Base-by-base conservation (phyloP, 2,113 vertebrate species). In the Silurus asotus region DNA sequence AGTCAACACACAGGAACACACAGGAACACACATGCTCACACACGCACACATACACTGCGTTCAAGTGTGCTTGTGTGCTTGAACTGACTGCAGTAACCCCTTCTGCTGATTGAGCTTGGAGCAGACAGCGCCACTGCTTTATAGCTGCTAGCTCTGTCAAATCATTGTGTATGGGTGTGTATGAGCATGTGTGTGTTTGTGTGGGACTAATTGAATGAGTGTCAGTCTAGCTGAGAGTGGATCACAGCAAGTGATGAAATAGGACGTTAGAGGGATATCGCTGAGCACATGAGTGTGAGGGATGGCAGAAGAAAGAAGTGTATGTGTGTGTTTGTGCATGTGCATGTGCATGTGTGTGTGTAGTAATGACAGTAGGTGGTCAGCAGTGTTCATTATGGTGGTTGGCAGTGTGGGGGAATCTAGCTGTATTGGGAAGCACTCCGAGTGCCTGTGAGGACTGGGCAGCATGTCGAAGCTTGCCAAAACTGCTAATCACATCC, bases 181-280 rank as follows among this genome's bases (percentile, higher is more conserved):
- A 19, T 76, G 69, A 61, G 25, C 53, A 56, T 76, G 56, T 75
- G 20, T 77, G 70, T 79, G 72, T 53, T 23, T 65, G 55, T 64
- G 75, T 25, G 62, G 25, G 23, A 49, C 62, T 79, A 79, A 87
- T 85, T 84, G 75, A 88, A 86, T 90, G 89, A 87, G 87, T 85
- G 82, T 84, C 87, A 87, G 87, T 82, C 64, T 76, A 56, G 45
- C 25, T 64, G 85, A 80, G 83, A 86, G 53, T 88, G 78, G 75
- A 86, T 89, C 86, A 87, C 83, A 89, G 83, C 58, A 77, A 86
- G 84, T 78, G 81, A 45, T 86, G 84, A 88, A 88, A 82, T 79
- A 81, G 81, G 81, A 83, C 49, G 59, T 82, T 80, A 77, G 69
- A 85, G 85, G 84, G 80, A 49, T 23, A 48, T 58, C 13, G 45